Evolutionary conservation across 2,797 vertebrate genomes (phyloP).

Genomic region (Acanthurus tractus): DNA sequence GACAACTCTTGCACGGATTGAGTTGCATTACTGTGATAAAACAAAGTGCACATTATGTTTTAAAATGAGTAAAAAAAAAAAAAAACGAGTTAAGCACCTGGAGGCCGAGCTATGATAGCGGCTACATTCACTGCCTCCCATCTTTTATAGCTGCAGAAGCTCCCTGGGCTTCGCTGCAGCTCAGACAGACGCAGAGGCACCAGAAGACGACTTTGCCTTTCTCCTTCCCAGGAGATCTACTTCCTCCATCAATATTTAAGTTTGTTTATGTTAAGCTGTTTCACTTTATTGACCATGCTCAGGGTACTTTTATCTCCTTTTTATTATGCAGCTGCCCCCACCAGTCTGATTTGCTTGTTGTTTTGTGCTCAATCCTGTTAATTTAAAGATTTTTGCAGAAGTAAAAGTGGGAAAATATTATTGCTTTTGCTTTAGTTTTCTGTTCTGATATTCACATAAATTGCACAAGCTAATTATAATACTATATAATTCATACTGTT

Average conservation of each 20-base stretch:
- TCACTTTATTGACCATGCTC: conserved; percentile 62
- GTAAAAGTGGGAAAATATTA: neutral
- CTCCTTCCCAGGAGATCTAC: conserved; percentile 57
- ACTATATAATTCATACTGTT: neutral
- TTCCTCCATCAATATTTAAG: conserved; percentile 79
- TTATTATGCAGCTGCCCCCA: conserved; percentile 22
- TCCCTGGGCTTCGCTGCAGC: conserved; percentile 69
- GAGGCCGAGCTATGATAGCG: conserved; percentile 46
- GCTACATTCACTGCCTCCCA: conserved; percentile 29
- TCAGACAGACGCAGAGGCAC: conserved; percentile 68
- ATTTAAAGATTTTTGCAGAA: neutral
- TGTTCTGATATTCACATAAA: neutral
- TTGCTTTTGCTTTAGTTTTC: neutral
- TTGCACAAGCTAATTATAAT: conserved; percentile 1
- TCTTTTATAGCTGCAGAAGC: conserved; percentile 45
- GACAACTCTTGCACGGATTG: conserved; percentile 73
- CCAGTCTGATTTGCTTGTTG: conserved; percentile 5
- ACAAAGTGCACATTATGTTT: conserved; percentile 74
- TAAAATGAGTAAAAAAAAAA: conserved; percentile 68
- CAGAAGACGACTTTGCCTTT: conserved; percentile 56
- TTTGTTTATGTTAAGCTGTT: conserved; percentile 82
- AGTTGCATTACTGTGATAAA: conserved; percentile 80
- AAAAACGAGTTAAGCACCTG: conserved; percentile 67
- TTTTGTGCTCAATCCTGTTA: conserved; percentile 1
- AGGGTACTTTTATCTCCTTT: conserved; percentile 40